Base-by-base conservation (phyloP, 2,113 vertebrate genomes). In the Callopanchax toddi region DNA sequence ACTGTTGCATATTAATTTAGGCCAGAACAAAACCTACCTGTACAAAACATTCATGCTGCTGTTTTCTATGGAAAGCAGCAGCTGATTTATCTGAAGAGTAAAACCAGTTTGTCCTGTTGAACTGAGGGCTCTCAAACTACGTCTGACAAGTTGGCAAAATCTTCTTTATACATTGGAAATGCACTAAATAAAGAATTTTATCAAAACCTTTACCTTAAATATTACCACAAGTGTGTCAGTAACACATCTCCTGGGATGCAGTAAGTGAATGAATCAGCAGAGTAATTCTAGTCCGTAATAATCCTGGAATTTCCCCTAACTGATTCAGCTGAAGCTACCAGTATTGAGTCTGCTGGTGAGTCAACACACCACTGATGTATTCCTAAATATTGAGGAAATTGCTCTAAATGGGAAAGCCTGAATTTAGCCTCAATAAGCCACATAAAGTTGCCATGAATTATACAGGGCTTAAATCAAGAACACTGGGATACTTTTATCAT, bases 241-340 rank as follows among this genome's bases (percentile, higher is more conserved):
- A 71, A 42, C 46, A 66, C 26, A 71, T 78, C 59, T 71, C 0
- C 48, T 46, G 37, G 77, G 72, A 78, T 79, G 61, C 40, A 75
- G 37, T 59, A 16, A 59, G 60, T 71, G 63, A 69, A 58, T 84
- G 75, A 81, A 81, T 88, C 79, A 81, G 63, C 3, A 0, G 55
- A 46, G 61, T 65, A 75, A 72, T 71, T 84, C 71, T 69, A 70
- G 68, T 67, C 56, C 58, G 54, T 80, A 71, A 86, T 62, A 89
- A 89, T 89, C 72, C 78, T 85, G 88, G 86, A 90, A 84, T 88
- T 90, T 88, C 89, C 89, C 87, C 51, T 7, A 43, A 60, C 49
- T 89, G 87, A 89, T 72, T 90, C 86, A 89, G 63, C 55, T 76
- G 81, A 63, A 84, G 74, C 74, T 71, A 59, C 78, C 78, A 82